Base-by-base conservation (phyloP, 1,140 invertebrate species). In the Nomia melanderi region DNA sequence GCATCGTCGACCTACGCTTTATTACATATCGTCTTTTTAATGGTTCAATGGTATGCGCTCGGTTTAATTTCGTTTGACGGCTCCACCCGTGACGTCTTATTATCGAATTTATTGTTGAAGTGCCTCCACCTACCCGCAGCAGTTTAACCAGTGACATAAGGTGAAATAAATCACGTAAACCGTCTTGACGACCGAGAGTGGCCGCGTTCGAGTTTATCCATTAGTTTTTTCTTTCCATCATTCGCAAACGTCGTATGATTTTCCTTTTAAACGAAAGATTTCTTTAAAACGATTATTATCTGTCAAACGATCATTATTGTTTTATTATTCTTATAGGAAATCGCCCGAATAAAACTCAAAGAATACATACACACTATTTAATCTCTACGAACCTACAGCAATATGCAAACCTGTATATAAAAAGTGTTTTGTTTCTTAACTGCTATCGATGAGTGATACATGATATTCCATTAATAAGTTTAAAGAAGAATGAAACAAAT, bases 1-100 rank as follows among this genome's bases (percentile, higher is more conserved):
- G 64, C 66, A 86, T 86, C 81, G 75, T 77, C 83, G 60, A 74
- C 88, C 88, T 82, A 87, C 87, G 82, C 85, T 82, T 86, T 84
- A 82, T 88, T 85, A 82, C 65, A 47, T 39, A 41, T 71, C 56
- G 72, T 82, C 73, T 79, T 76, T 83, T 78, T 80, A 78, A 81
- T 78, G 69, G 75, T 60, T 27, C 67, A 64, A 66, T 53, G 57
- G 77, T 80, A 79, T 79, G 72, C 27, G 80, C 47, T 44, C 27
- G 56, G 57, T 70, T 84, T 71, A 80, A 84, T 84, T 84, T 84
- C 59, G 59, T 79, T 79, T 69, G 77, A 79, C 62, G 77, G 64
- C 72, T 77, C 59, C 78, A 63, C 73, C 72, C 62, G 31, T 67
- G 57, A 73, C 62, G 63, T 59, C 77, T 80, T 72, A 83, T 84